Base-by-base conservation (phyloP, 2,888 invertebrate species). In the Pharmacophagus antenor region DNA sequence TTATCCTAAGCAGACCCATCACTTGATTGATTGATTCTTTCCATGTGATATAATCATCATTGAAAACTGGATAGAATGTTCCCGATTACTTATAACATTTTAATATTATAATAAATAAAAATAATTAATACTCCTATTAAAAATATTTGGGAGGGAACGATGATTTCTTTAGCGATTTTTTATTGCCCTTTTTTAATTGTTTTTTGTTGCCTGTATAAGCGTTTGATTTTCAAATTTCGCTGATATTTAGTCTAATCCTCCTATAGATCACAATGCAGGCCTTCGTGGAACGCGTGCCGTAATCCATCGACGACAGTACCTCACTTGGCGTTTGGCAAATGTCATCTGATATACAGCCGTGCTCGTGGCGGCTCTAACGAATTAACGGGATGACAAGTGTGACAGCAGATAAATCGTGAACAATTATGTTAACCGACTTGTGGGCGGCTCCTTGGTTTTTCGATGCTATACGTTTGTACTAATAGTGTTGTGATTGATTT, bases 321-420 rank as follows among this genome's bases (percentile, higher is more conserved):
- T 59, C 50, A 63, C 66, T 70, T 69, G 71, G 71, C 71, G 72
- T 77, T 80, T 69, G 66, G 67, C 67, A 66, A 68, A 70, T 62
- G 65, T 59, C 20, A 65, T 65, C 62, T 73, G 71, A 74, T 70
- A 73, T 65, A 75, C 70, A 65, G 70, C 70, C 69, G 70, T 67
- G 61, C 63, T 52, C 61, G 60, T 66, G 66, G 74, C 74, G 76
- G 73, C 78, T 80, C 74, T 70, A 69, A 77, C 67, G 82, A 78
- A 86, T 87, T 86, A 83, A 68, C 70, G 73, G 76, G 82, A 79
- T 87, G 88, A 88, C 88, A 86, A 73, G 73, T 72, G 74, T 76
- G 88, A 86, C 88, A 82, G 82, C 71, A 70, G 73, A 88, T 85
- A 81, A 78, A 89, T 88, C 68, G 81, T 77, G 66, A 77, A 80